Base-by-base conservation (phyloP, 2,888 invertebrate species). In the Ceriagrion tenellum region DNA sequence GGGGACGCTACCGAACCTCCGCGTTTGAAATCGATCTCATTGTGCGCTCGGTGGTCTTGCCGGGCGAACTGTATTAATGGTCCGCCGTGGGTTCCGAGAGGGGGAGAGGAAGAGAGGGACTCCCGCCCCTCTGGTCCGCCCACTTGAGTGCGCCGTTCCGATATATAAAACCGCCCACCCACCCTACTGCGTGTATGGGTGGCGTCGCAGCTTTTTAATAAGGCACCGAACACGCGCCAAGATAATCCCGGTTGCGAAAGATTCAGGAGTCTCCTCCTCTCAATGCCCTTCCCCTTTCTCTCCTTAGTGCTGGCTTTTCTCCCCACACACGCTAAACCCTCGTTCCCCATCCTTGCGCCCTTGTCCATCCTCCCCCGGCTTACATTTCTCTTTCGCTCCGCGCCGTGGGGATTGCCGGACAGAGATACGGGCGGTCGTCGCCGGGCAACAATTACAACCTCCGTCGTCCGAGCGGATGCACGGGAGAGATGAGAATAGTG, bases 121-220 rank as follows among this genome's bases (percentile, higher is more conserved):
- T 16, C 69, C 69, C 74, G 40, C 93, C 93, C 20, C 93, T 93
- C 93, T 63, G 20, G 91, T 91, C 93, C 93, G 93, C 93, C 93
- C 93, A 93, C 93, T 47, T n/a, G 56, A 12, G 20, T 20, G 63
- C 74, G 47, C 59, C 59, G 91, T 74, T n/a, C 93, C 93, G 40
- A 93, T 93, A 74, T 93, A 93, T 93, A 93, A 74, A 93, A 93
- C 93, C 69, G 23, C 59, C 90, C 90, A 90, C 90, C 90, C 59
- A 30, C 47, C 93, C 69, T 10, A 12, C 63, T 40, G 40, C 91
- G 40, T 35, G 20, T n/a, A 93, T 47, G 93, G 93, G 93, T 93
- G 93, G 93, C 93, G 93, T 93, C 93, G 93, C 69, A 69, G 93
- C 93, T 93, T 93, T 93, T 93, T 93, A 93, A 93, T 93, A 93